Evolutionary conservation across 2,797 vertebrate species (phyloP).

Genomic region (Phrynocephalus vlangalii): DNA sequence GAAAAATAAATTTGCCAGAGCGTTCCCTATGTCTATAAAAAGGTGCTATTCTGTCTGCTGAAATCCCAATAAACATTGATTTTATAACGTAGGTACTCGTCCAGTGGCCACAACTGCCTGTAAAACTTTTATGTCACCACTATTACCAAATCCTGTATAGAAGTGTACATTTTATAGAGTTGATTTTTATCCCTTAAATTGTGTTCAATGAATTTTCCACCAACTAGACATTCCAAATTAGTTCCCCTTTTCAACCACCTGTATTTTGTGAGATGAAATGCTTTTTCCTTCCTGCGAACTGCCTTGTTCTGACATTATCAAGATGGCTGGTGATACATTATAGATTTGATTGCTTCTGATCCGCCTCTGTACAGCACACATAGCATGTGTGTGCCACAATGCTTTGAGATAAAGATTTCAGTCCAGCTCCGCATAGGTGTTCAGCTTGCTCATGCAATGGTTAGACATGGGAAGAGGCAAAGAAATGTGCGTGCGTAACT

Average conservation of each 20-base stretch:
- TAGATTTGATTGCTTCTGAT: background rate
- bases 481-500: no score
- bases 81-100: slow-evolving; percentile 58
- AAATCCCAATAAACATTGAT: slow-evolving; percentile 59
- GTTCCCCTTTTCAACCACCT: slow-evolving; percentile 9
- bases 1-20: slow-evolving; percentile 46
- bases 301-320: background rate
- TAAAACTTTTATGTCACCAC: slow-evolving; percentile 69
- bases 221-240: slow-evolving; percentile 37
- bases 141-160: slow-evolving; percentile 58
- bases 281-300: slow-evolving; percentile 11
- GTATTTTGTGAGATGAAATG: slow-evolving; percentile 5
- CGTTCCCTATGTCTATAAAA: slow-evolving; percentile 30
- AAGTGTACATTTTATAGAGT: slow-evolving; percentile 56
- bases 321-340: slow-evolving; percentile 3
- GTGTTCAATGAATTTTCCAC: slow-evolving; percentile 48
- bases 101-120: slow-evolving; percentile 59
- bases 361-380: background rate
- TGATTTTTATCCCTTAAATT: slow-evolving; percentile 47
- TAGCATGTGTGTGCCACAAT: background rate
- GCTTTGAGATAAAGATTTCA: background rate
- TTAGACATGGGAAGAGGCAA: background rate
- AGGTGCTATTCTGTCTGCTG: slow-evolving; percentile 38
- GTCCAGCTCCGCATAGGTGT: no score
- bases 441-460: background rate